Percentiles rank a stretch among this genome's conserved stretches.
Conservation (phyloP, 2,888 invertebrate species). For the Leptopilina drosophilae region DNA sequence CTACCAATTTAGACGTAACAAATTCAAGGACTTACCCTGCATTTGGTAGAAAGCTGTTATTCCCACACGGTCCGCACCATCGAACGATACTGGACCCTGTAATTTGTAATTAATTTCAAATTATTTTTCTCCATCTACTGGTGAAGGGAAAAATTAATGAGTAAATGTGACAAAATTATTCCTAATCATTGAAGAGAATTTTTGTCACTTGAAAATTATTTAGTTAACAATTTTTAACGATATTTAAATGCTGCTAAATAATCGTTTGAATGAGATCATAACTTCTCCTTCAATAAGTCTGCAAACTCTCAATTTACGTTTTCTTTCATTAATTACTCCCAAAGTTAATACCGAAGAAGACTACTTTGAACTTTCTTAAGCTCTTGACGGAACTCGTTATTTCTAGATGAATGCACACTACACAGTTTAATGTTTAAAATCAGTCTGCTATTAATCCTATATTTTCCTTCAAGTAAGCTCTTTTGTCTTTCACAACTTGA, state of each 20-base stretch:
- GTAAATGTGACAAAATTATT: no score
- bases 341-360: conserved; percentile 10
- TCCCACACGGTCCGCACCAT: conserved; percentile 92
- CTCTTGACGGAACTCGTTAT: conserved; percentile 33
- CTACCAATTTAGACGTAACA: background rate
- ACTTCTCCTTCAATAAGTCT: background rate
- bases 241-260: background rate
- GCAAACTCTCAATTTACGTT: conserved; percentile 21
- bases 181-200: no score
- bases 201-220: no score
- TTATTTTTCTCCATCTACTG: no score
- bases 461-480: conserved; percentile 10
- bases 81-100: conserved; percentile 93
- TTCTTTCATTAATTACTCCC: conserved; percentile 33
- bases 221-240: background rate
- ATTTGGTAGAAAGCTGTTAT: conserved; percentile 93
- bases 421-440: conserved; percentile 11
- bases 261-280: conserved; percentile 12
- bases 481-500: background rate
- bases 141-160: no score
- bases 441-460: conserved; percentile 2
- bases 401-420: conserved; percentile 10
- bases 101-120: conserved; percentile 60
- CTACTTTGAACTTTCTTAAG: conserved; percentile 23
- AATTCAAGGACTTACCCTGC: conserved; percentile 81